Evolutionary conservation across 2,797 vertebrate genomes (phyloP).

Genomic region (Passerculus sandwichensis): DNA sequence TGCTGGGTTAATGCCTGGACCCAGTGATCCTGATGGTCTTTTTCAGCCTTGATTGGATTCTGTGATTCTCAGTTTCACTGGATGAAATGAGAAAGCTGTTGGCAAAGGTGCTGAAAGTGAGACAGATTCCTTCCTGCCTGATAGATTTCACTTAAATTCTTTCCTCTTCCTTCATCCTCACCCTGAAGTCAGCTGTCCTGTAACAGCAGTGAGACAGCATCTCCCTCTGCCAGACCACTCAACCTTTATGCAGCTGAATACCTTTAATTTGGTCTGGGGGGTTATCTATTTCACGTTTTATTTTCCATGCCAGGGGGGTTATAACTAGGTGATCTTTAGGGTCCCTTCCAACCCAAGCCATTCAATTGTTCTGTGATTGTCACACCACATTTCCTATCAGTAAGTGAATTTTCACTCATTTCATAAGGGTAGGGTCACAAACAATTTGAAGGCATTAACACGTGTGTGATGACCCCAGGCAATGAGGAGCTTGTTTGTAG

Average conservation of each 20-base stretch:
- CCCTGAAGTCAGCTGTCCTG: neutral
- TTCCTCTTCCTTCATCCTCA: neutral
- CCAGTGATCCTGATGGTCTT: neutral
- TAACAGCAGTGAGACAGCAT: fast-evolving
- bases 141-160: neutral
- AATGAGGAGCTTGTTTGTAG: neutral
- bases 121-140: neutral
- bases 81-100: neutral
- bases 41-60: neutral
- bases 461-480: neutral
- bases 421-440: neutral
- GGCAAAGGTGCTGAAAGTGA: neutral
- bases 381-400: neutral
- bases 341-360: neutral
- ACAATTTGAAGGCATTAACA: neutral
- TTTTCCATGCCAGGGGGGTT: neutral
- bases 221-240: neutral
- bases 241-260: neutral
- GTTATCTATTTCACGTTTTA: neutral
- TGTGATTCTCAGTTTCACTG: neutral
- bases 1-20: neutral
- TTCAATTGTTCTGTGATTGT: neutral
- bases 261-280: fast-evolving
- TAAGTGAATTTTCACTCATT: neutral
- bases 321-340: neutral